Percentiles rank a stretch among this genome's conserved stretches.
Evolutionary conservation across 2,113 vertebrate species (phyloP).

Genomic region (Ceyx margarethae): DNA sequence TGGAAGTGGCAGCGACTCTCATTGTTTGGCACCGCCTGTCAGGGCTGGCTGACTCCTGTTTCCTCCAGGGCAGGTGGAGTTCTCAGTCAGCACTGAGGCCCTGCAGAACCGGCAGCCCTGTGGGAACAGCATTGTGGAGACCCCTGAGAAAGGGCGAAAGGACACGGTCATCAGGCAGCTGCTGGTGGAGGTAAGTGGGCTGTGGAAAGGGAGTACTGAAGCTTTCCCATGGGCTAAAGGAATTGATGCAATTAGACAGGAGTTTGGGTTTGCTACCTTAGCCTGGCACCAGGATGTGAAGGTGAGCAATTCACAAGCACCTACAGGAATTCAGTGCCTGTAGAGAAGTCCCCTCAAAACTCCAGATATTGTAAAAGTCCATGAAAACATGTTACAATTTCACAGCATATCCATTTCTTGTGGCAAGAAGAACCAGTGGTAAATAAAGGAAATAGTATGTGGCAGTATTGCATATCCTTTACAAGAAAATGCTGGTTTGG

Average conservation of each 20-base stretch:
- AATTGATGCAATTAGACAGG: background rate
- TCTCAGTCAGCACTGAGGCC: conserved; percentile 55
- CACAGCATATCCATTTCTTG: background rate
- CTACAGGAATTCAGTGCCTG: background rate
- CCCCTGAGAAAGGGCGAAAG: conserved; percentile 77
- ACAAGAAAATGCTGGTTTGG: background rate
- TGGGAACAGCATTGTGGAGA: conserved; percentile 52
- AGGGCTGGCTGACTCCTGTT: background rate
- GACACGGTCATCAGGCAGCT: conserved; percentile 77
- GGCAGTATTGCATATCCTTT: background rate
- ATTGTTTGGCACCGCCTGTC: rapidly evolving
- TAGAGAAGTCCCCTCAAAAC: background rate
- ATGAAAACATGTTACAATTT: background rate
- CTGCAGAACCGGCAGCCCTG: conserved; percentile 40
- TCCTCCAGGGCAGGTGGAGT: conserved; percentile 58
- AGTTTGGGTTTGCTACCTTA: background rate
- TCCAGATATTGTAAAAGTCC: background rate
- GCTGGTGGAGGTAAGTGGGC: conserved; percentile 77
- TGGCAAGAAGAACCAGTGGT: background rate
- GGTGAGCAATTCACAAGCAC: background rate
- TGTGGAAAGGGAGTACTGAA: background rate
- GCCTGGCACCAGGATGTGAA: background rate
- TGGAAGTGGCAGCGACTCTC: background rate
- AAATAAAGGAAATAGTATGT: background rate
- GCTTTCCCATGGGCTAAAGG: background rate